A percentile compares a stretch with the other conserved stretches of the same genome.
Evolutionary conservation across 1,140 invertebrate genomes (phyloP).

Genomic region (Drosophila sulfurigaster): DNA sequence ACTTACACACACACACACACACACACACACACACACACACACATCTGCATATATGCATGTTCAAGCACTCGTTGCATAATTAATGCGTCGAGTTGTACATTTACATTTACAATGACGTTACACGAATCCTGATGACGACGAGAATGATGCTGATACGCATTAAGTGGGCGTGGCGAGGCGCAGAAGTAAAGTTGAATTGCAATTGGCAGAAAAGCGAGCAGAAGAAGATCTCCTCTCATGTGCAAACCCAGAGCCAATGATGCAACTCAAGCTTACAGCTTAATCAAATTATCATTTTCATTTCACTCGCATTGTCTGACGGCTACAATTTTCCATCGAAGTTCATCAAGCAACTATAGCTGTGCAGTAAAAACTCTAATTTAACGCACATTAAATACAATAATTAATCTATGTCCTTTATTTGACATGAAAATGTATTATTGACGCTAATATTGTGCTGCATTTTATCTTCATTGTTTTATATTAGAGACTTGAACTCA

Average conservation of each 20-base stretch:
- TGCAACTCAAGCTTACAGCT: slow-evolving; percentile 37
- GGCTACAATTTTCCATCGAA: slow-evolving; percentile 49
- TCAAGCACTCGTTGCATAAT: slow-evolving; percentile 61
- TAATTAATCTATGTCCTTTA: not conserved
- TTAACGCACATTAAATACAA: slow-evolving; percentile 1
- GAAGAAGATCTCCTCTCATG: not conserved
- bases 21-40: not conserved
- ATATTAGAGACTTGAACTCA: too few relatives aligned
- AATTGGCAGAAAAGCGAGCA: slow-evolving; percentile 13
- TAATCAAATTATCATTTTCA: slow-evolving; percentile 76
- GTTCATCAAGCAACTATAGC: slow-evolving; percentile 25
- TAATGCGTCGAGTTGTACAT: slow-evolving; percentile 73
- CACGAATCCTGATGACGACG: slow-evolving; percentile 31
- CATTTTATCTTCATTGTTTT: too few relatives aligned
- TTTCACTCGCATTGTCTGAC: slow-evolving; percentile 62
- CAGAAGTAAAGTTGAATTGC: slow-evolving; percentile 17
- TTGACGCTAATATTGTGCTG: too few relatives aligned
- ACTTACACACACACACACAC: not conserved
- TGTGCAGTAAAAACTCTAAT: not conserved
- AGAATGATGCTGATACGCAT: slow-evolving; percentile 57
- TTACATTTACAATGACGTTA: slow-evolving; percentile 65
- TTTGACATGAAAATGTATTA: too few relatives aligned
- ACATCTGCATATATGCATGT: not conserved
- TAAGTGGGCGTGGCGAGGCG: slow-evolving; percentile 56
- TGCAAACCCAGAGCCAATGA: slow-evolving; percentile 18